A percentile compares a stretch with the other conserved stretches of the same genome.
Conservation (phyloP, 2,113 vertebrate genomes). For the Ciconia boyciana region DNA sequence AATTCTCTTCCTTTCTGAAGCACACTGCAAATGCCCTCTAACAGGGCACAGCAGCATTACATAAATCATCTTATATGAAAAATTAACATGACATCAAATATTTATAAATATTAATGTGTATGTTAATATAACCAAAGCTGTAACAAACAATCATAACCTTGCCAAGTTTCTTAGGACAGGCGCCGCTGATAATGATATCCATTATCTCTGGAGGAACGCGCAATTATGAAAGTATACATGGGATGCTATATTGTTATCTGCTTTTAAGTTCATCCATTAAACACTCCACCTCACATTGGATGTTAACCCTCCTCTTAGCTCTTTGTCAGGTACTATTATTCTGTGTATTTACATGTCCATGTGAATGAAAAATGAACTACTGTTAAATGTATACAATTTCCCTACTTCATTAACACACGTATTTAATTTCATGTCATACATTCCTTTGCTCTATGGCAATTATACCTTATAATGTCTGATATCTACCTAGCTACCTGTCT, state of each 20-base stretch:
- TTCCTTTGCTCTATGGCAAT: background rate
- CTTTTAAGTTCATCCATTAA: conserved; percentile 76
- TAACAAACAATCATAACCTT: conserved; percentile 84
- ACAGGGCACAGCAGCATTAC: conserved; percentile 76
- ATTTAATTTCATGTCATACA: background rate
- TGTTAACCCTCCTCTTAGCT: conserved; percentile 63
- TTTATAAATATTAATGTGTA: conserved; percentile 92
- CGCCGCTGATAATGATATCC: conserved; percentile 83
- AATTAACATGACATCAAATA: conserved; percentile 87
- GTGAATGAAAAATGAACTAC: conserved; percentile 7
- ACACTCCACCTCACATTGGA: conserved; percentile 44
- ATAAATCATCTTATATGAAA: conserved; percentile 87
- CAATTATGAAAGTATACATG: conserved; percentile 75
- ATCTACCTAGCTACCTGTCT: background rate
- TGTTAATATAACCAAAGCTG: conserved; percentile 86
- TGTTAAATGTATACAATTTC: background rate
- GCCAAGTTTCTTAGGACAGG: conserved; percentile 84
- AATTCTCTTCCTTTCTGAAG: conserved; percentile 69
- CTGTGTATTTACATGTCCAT: background rate
- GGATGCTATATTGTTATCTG: conserved; percentile 73
- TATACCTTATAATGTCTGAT: background rate
- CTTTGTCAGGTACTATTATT: conserved; percentile 42
- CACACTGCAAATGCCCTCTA: conserved; percentile 77
- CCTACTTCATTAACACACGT: background rate
- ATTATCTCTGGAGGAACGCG: conserved; percentile 79